Evolutionary conservation across 2,113 vertebrate genomes (phyloP), one percentile per base, ranked within the genome.

Genomic region (Cyprinodon brontotheroides): DNA sequence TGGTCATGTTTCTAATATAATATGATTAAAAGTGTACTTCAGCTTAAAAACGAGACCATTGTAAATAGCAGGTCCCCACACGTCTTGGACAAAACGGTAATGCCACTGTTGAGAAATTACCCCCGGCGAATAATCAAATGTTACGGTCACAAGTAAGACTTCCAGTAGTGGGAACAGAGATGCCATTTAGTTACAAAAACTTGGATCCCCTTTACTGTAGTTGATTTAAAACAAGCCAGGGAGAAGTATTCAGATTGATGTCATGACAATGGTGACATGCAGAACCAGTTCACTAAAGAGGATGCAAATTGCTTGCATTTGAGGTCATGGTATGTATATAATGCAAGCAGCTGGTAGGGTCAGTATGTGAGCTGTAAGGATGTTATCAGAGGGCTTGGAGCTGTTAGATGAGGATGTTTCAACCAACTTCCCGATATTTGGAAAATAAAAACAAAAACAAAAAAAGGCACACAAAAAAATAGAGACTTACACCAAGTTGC

Each of bases 401-500:
- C 37, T 62, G 22, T 50, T 37, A 71, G 64, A 76, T 29, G 65
- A 61, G n/a, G 38, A 40, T 29, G 13, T 29, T 36, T 1, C 36
- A 6, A 11, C 43, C 48, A 20, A 60, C 12, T 60, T 3, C 10
- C 8, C 37, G 15, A 57, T 29, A 61, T 8, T 47, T 39, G 15
- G 70, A 38, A 45, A 8, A 1, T 15, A 0, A 5, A 39, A 12
- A 2, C 48, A 70, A 72, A 68, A 68, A 66, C 29, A 13, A 2
- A 41, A 37, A 57, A 57, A 29, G 29, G 1, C 29, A 2, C 53
- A 70, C 71, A 69, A 68, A 66, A 13, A 41, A 37, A 57, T 48
- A 29, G 3, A 72, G 13, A 97, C 98, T 96, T 92, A 99, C 97
- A 98, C 94, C 86, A 99, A 88, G 91, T 95, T 99, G 91, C 96